Conservation (phyloP, 2,113 vertebrate species). For the Podilymbus podiceps region DNA sequence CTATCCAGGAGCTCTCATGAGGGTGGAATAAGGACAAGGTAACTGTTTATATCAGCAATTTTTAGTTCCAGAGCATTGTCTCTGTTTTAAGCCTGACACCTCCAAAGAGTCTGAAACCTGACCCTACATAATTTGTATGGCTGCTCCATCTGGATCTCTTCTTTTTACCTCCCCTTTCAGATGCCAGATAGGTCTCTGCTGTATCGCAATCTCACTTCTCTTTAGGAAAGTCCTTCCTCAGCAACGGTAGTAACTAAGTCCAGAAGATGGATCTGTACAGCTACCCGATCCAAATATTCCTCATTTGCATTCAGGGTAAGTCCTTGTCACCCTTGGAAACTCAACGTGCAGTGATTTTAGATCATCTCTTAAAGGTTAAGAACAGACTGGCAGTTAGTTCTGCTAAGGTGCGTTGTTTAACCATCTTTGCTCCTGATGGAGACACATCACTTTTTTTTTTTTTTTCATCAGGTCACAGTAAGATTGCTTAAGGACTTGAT, state of each 20-base stretch:
- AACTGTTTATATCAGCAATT: neutral
- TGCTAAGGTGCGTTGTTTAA: neutral
- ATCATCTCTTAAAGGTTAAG: neutral
- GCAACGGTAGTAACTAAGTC: neutral
- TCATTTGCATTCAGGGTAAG: neutral
- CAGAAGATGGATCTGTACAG: neutral
- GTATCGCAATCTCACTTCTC: neutral
- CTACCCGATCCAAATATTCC: neutral
- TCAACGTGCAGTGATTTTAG: neutral
- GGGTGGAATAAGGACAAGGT: neutral
- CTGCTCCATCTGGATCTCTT: neutral
- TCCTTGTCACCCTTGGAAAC: neutral
- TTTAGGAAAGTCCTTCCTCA: neutral
- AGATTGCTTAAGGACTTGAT: neutral
- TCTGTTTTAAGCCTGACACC: neutral
- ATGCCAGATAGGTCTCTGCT: neutral
- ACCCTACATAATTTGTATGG: neutral
- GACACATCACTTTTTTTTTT: neutral
- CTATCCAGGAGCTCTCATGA: neutral
- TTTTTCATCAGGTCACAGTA: neutral
- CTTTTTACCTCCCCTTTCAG: neutral
- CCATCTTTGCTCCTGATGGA: neutral
- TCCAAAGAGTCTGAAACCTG: neutral
- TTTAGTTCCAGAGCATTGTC: neutral
- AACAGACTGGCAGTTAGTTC: neutral